Percentiles rank a stretch among this genome's conserved stretches.
These are phyloP conservation scores for Oreamnos americanus DNA, from an alignment of 2,113 vertebrate species.

Conservation along the genomic window DNA sequence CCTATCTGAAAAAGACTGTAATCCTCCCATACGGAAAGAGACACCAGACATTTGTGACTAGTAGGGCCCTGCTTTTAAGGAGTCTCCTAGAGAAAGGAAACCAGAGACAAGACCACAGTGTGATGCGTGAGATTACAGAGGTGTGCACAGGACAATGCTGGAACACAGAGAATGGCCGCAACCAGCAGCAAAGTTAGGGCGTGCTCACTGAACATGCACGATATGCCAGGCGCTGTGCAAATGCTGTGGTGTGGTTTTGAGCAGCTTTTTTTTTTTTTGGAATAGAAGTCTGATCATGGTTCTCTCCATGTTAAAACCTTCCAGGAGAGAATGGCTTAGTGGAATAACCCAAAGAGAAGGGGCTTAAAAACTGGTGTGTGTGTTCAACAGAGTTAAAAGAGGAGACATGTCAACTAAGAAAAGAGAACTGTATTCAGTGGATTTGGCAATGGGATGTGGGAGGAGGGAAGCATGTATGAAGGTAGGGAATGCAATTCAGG, in stretches of 20 bases:
- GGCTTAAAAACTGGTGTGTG: background rate
- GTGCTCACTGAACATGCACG: accelerated
- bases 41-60: background rate
- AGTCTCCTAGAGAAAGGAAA: background rate
- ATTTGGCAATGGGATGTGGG: too few relatives aligned
- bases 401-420: background rate
- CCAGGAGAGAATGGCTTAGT: background rate
- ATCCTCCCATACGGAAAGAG: background rate
- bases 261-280: background rate
- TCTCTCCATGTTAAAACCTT: background rate
- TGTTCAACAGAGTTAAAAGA: background rate
- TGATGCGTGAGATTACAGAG: background rate
- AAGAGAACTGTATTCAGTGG: background rate
- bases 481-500: background rate
- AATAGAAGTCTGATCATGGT: background rate
- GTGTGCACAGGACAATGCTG: background rate
- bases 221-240: background rate
- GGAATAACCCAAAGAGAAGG: background rate
- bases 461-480: background rate
- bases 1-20: background rate
- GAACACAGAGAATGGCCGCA: background rate
- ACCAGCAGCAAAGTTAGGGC: background rate
- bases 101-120: background rate
- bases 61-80: background rate
- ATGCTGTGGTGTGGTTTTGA: background rate